Evolutionary conservation across 1,140 invertebrate species (phyloP), one percentile per base, ranked within the genome.

Genomic region (Fopius arisanus): DNA sequence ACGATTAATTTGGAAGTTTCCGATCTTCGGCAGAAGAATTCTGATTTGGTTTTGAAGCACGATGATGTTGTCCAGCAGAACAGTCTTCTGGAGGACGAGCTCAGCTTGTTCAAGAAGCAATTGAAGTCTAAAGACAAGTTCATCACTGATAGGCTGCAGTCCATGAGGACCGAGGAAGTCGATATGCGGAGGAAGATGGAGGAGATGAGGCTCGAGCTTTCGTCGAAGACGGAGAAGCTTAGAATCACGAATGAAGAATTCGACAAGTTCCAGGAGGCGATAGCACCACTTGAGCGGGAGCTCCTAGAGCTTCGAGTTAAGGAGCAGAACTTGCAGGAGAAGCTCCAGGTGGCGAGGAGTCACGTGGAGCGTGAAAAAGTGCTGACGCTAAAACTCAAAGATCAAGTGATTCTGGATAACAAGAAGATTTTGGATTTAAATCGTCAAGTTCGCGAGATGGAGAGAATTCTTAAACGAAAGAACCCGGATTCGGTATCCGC

Each of bases 371-470:
- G 88, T 21, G 91, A 87, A 77, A 91, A 88, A 86, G 79, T 88
- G 29, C 83, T 94, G 63, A 89, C 90, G 0, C 91, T 92, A 73
- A 92, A 90, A 71, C 79, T 93, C 1, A 90, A 90, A 41, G 88
- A 91, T 41, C 91, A 91, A 78, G 91, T 90, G 28, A 93, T 94
- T 62, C 90, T 93, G 79, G 93, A 94, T 77, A 89, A 89, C 6
- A 90, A 90, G 72, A 89, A 90, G 65, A 94, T 94, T 40, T 89
- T 92, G 78, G 93, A 95, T 86, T 83, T 95, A 51, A 93, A 93
- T 79, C 86, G 93, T n/a, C 93, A 94, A 83, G 92, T 94, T 3
- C 92, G 93, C 62, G 93, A 95, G 86, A 94, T 95, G 93, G 93
- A 95, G 78, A 88, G 92, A 75, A 94, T 94, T 72, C 88, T 95